Percentiles rank a stretch among this genome's conserved stretches.
phyloP scores from a whole-genome alignment of 2,888 invertebrate species.

The Xestia xanthographa region DNA sequence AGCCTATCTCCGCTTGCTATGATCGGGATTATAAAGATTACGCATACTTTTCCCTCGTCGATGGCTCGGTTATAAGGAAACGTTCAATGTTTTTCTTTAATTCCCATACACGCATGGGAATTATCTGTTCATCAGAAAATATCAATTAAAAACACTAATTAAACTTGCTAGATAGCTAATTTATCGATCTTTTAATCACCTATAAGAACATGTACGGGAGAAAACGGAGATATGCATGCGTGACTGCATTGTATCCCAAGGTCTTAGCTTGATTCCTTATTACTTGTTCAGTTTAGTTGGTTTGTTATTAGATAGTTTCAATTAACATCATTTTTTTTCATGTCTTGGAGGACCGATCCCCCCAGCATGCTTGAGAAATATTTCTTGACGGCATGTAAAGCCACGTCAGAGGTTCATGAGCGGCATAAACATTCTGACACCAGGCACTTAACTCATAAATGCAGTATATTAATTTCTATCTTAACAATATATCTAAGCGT shows the following conservation, averaged over 20 bases:
- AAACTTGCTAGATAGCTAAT: background rate
- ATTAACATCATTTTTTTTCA: background rate
- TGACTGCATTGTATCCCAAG: background rate
- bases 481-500: background rate
- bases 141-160: slow-evolving; percentile 10
- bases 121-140: slow-evolving; percentile 9
- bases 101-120: slow-evolving; percentile 5
- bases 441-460: too few relatives aligned
- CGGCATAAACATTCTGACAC: too few relatives aligned
- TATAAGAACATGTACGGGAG: background rate
- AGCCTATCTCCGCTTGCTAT: background rate
- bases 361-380: too few relatives aligned
- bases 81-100: slow-evolving; percentile 30
- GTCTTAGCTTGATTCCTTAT: background rate
- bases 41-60: background rate
- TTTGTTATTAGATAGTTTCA: background rate
- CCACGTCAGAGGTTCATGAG: too few relatives aligned
- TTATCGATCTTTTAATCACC: background rate
- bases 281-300: background rate
- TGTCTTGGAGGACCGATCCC: too few relatives aligned
- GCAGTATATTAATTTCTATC: background rate
- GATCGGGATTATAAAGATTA: slow-evolving; percentile 9
- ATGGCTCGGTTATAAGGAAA: slow-evolving; percentile 2
- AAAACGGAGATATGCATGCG: background rate
- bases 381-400: too few relatives aligned